Conservation (phyloP, 1,140 invertebrate genomes). For the Aethina tumida region DNA sequence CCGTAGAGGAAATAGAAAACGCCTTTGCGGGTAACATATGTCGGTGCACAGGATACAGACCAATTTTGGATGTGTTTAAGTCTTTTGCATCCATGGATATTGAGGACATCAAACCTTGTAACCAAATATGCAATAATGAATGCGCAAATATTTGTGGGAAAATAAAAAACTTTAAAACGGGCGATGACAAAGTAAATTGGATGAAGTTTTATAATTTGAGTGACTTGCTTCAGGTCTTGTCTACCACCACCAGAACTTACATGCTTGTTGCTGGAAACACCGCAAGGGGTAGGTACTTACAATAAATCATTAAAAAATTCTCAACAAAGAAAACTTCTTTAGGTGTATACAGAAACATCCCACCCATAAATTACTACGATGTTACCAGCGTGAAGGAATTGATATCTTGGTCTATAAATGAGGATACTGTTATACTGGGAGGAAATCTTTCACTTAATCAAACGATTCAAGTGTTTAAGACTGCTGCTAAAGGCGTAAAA, state of each 20-base stretch:
- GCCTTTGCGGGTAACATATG: constrained; percentile 56
- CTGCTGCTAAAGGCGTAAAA: constrained; percentile 31
- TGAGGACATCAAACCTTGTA: constrained; percentile 16
- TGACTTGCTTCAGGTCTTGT: constrained; percentile 21
- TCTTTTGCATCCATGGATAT: constrained; percentile 15
- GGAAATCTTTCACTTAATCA: constrained; percentile 54
- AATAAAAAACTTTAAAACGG: constrained; percentile 2
- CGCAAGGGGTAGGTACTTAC: constrained; percentile 22
- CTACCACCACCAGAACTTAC: constrained; percentile 23
- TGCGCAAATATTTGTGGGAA: neutral
- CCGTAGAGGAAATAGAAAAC: constrained; percentile 38
- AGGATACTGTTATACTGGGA: constrained; percentile 46
- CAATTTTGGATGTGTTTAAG: constrained; percentile 77
- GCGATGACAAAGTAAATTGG: constrained; percentile 17
- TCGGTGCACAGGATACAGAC: constrained; percentile 78
- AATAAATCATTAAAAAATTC: constrained; percentile 3
- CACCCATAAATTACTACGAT: constrained; percentile 57
- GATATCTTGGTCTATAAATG: constrained; percentile 40
- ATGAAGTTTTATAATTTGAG: constrained; percentile 20
- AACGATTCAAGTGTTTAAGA: constrained; percentile 49
- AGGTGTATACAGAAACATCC: constrained; percentile 47
- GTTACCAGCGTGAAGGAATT: constrained; percentile 57
- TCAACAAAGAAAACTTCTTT: constrained; percentile 34
- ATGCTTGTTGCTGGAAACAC: constrained; percentile 30
- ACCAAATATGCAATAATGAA: neutral